Evolutionary conservation across 37 sponge, comb jelly and placozoan genomes (phyloP).

Genomic region (Cliona cf. orientalis): DNA sequence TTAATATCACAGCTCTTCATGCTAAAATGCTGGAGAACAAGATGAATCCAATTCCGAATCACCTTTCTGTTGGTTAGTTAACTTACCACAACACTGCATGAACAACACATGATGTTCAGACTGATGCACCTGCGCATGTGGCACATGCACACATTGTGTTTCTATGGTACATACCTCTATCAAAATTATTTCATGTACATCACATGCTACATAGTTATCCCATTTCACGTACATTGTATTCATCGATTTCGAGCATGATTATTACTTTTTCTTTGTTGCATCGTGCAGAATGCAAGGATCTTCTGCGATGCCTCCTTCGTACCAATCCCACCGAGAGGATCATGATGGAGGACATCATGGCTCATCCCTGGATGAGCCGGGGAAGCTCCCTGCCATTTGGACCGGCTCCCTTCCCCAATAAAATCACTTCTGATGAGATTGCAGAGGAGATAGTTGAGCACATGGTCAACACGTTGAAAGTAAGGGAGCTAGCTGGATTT

Average conservation of each 20-base stretch:
- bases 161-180: not conserved
- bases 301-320: conserved; percentile 70
- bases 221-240: not conserved
- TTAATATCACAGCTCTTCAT: conserved; percentile 95
- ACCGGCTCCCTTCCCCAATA: conserved; percentile 76
- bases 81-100: too few relatives aligned
- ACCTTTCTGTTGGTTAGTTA: conserved; percentile 69
- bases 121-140: too few relatives aligned
- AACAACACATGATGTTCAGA: too few relatives aligned
- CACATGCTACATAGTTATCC: too few relatives aligned
- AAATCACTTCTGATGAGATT: conserved; percentile 28
- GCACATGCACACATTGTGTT: not conserved
- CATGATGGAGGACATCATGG: conserved; percentile 71
- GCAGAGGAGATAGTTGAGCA: conserved; percentile 71
- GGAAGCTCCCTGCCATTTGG: conserved; percentile 32
- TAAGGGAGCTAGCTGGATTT: not conserved
- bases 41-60: conserved; percentile 95
- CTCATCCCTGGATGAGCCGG: conserved; percentile 87
- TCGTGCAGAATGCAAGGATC: conserved; percentile 76
- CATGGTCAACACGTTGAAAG: conserved; percentile 67
- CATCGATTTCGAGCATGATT: not conserved
- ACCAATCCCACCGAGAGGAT: conserved; percentile 83
- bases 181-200: too few relatives aligned
- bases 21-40: conserved; percentile 95
- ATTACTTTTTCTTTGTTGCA: too few relatives aligned